phyloP scores from a whole-genome alignment of 2,888 invertebrate species.

The Epinotia brunnichana region DNA sequence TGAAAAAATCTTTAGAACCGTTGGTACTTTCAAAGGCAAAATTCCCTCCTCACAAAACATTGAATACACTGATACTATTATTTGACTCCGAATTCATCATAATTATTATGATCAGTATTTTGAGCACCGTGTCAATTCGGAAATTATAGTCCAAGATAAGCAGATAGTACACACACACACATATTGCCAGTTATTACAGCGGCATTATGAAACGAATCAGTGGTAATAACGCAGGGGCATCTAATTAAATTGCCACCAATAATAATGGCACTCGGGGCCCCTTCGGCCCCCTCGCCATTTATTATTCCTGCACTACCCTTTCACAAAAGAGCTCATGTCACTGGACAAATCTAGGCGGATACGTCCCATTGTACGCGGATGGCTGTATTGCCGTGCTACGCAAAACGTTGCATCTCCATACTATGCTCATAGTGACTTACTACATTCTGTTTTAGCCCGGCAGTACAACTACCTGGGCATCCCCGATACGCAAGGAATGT shows the following conservation, averaged over 20 bases:
- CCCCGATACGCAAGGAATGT: constrained; percentile 43
- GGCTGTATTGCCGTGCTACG: neutral
- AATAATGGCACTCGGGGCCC: constrained; percentile 80
- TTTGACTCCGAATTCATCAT: no score
- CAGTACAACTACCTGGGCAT: constrained; percentile 41
- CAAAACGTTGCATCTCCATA: constrained; percentile 4
- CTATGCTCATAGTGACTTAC: neutral
- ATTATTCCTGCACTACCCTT: constrained; percentile 69
- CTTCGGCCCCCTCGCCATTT: constrained; percentile 78
- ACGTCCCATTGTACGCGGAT: neutral
- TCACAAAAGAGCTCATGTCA: constrained; percentile 49
- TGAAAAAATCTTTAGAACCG: no score
- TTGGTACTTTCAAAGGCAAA: no score
- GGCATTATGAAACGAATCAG: constrained; percentile 81
- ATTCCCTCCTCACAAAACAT: no score
- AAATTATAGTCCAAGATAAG: constrained; percentile 1
- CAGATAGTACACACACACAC: constrained; percentile 30
- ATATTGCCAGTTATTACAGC: constrained; percentile 67
- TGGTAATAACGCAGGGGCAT: constrained; percentile 80
- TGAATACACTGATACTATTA: no score
- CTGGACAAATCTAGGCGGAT: neutral
- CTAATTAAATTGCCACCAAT: constrained; percentile 83
- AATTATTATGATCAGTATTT: neutral
- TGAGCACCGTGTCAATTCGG: constrained; percentile 4
- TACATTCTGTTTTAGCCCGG: neutral